Evolutionary conservation across 2,797 vertebrate genomes (phyloP), one percentile per base, ranked within the genome.

Genomic region (Nasua narica): DNA sequence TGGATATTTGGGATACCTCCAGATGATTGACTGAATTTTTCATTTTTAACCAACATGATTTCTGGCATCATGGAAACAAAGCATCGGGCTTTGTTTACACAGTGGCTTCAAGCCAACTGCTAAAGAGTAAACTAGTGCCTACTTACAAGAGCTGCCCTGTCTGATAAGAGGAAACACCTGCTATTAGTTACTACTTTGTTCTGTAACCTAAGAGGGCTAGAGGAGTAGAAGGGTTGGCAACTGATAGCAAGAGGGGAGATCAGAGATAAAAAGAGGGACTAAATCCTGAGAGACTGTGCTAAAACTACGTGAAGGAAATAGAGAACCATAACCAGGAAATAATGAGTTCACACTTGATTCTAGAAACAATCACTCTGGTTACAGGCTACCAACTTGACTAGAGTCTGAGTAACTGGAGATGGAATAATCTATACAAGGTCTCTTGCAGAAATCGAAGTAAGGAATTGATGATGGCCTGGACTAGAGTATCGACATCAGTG

Each of bases 1-100:
- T 97, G 97, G 95, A 90, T 94, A 84, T 87, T 77, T 96, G 84
- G 67, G 94, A 96, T 93, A 77, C 78, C 78, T 96, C 79, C 94
- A 92, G 83, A 91, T 96, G 93, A 97, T 48, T 91, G 97, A 96
- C 91, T 82, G 77, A 84, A 48, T 70, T 87, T 97, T 97, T 95
- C 70, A 74, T 86, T 97, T 93, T 93, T 74, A 94, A 90, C 65
- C 72, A 86, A 82, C 67, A 78, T 87, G 81, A n/a, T 86, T 94
- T 95, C 89, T 97, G 81, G 76, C 77, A 88, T 83, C 54, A 78
- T 81, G 82, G 92, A 92, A 72, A 81, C 35, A 89, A 60, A 65
- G 8, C 77, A 91, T 83, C 50, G 27, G 97, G 67, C 86, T 96
- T 90, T 94, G 84, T 97, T 98, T 96, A 94, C 50, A 43, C 35